Base-by-base conservation (phyloP, 2,888 invertebrate species). In the Elegia similella region DNA sequence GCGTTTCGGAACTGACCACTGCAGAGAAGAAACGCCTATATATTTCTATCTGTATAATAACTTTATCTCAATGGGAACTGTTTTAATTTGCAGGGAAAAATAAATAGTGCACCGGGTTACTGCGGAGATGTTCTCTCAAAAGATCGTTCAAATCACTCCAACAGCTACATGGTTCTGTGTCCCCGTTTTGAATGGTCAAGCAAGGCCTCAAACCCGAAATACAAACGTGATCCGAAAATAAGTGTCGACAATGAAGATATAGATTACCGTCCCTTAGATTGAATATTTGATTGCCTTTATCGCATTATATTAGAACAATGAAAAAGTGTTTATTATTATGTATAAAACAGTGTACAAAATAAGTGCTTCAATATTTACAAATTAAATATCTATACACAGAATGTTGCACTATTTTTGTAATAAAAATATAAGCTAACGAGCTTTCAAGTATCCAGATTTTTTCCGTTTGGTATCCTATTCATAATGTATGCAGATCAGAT, bases 201-300 rank as follows among this genome's bases (percentile, higher is more conserved):
- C 13, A n/a, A 12, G 52, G 32, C 55, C 30, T 7, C 52, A 7
- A 59, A 43, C 42, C 83, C 80, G 7, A 79, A 73, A 55, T 82
- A 75, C 70, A 86, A 86, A 58, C 75, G 75, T 3, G 86, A 87
- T 62, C 86, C 86, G 0, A 73, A 76, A 43, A 82, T 85, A 29
- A 58, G 59, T n/a, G 58, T 79, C 0, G 81, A 82, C 59, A 62
- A 75, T 55, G 80, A 82, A 56, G 64, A 71, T 29, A 72, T 81
- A 8, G 76, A 70, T 13, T 60, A 68, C 16, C 62, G 63, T n/a
- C 80, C 77, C 0, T 48, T 59, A 12, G 72, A 61, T 42, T 60
- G 34, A 46, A 13, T 2, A n/a, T 7, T 13, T 34, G 34, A 34
- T 34, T 34, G 12, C 34, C 8, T 34, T 6, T 1, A 10, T 1